These are phyloP conservation scores for Tyrannus savana DNA, from an alignment of 2,113 vertebrate genomes.

Conservation along the genomic window DNA sequence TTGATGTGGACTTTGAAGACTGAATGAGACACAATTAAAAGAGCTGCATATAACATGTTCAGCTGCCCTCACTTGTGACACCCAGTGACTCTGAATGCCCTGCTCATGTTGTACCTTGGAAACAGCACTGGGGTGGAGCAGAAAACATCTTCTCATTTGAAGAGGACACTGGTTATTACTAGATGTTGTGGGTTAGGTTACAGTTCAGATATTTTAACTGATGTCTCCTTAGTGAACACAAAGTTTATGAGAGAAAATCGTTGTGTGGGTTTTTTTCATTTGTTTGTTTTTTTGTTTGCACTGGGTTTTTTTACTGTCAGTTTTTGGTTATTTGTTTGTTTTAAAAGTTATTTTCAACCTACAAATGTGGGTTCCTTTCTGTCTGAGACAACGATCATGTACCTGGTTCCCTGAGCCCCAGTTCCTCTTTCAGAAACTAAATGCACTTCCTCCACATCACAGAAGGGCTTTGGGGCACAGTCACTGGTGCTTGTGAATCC, in stretches of 20 bases:
- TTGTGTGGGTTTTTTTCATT: fast-evolving
- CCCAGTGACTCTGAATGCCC: background rate
- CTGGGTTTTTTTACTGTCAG: background rate
- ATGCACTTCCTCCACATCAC: background rate
- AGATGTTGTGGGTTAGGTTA: background rate
- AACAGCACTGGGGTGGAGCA: background rate
- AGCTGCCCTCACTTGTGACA: background rate
- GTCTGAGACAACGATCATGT: background rate
- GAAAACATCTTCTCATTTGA: background rate
- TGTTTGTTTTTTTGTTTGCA: background rate
- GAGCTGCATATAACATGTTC: background rate
- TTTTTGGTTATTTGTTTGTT: background rate
- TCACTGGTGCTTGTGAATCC: background rate
- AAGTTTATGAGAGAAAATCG: background rate
- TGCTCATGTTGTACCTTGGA: background rate
- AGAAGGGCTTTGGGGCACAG: background rate
- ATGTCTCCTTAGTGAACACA: background rate
- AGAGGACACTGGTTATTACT: background rate
- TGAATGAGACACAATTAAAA: background rate
- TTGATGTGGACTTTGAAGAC: constrained; percentile 7
- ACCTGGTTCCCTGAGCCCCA: background rate
- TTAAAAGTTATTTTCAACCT: background rate
- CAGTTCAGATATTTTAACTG: background rate
- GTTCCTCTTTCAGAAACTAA: background rate
- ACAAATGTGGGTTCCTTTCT: background rate